Evolutionary conservation across 2,888 invertebrate species (phyloP).

Genomic region (Globia sparganii): DNA sequence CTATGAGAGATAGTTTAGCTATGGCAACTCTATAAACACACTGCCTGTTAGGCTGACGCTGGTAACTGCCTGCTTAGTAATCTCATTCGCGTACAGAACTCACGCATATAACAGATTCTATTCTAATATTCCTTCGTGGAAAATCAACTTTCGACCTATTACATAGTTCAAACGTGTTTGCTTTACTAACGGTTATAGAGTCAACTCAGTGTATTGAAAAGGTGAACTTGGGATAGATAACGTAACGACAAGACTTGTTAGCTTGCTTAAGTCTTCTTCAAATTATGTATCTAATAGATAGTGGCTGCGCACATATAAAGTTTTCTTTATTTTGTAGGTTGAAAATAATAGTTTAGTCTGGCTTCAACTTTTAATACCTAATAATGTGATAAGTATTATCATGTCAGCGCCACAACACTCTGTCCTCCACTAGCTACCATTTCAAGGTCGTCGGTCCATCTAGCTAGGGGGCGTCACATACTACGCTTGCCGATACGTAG

Average conservation of each 20-base stretch:
- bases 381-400: neutral
- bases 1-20: neutral
- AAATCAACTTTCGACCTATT: slow-evolving; percentile 16
- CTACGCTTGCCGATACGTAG: no score
- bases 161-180: slow-evolving; percentile 19
- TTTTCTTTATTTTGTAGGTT: neutral
- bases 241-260: neutral
- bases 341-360: neutral
- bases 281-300: neutral
- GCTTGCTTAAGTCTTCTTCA: slow-evolving; percentile 1
- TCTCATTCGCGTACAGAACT: slow-evolving; percentile 7
- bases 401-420: neutral
- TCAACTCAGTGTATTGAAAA: slow-evolving; percentile 10
- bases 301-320: neutral
- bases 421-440: no score
- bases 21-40: neutral
- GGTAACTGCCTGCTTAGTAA: neutral
- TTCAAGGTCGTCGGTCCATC: no score
- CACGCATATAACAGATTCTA: neutral
- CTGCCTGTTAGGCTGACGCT: neutral
- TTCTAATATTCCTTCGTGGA: slow-evolving; percentile 11
- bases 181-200: neutral
- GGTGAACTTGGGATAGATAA: slow-evolving; percentile 10
- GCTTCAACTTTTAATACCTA: neutral
- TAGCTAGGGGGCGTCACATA: no score